A percentile compares a stretch with the other conserved stretches of the same genome.
These are phyloP conservation scores for Trisateles emortualis DNA, from an alignment of 2,888 invertebrate species.

Conservation along the genomic window DNA sequence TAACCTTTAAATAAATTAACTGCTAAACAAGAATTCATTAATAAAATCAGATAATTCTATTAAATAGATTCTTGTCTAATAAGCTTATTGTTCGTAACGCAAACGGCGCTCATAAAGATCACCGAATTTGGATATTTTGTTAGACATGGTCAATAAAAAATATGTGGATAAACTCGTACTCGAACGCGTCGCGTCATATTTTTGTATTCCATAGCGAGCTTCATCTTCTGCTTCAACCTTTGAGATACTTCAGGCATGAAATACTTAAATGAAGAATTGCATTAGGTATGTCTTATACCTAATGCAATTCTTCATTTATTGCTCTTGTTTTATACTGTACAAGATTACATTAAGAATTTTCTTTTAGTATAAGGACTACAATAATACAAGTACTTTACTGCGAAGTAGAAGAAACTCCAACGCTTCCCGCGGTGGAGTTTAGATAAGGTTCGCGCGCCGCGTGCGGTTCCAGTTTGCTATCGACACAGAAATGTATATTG, in stretches of 20 bases:
- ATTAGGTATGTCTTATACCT: no score
- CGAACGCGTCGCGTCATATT: no score
- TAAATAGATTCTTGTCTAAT: neutral
- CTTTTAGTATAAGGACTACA: constrained; percentile 23
- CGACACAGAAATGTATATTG: constrained; percentile 60
- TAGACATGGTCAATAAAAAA: no score
- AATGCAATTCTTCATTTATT: neutral
- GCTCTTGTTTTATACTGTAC: neutral
- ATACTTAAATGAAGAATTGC: no score
- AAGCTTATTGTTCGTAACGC: no score
- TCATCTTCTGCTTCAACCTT: no score
- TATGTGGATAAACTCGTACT: no score
- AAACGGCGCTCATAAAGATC: no score
- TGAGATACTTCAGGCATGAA: no score
- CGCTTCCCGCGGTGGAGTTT: constrained; percentile 73
- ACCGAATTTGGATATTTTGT: no score
- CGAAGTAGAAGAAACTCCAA: constrained; percentile 60
- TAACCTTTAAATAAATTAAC: no score
- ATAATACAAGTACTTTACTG: constrained; percentile 44
- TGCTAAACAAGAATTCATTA: neutral
- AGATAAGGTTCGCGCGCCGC: constrained; percentile 65
- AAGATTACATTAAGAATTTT: constrained; percentile 15
- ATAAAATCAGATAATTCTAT: neutral
- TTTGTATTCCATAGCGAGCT: no score
- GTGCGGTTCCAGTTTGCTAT: constrained; percentile 66